Base-by-base conservation (phyloP, 2,797 vertebrate species). In the Meda fulgida region DNA sequence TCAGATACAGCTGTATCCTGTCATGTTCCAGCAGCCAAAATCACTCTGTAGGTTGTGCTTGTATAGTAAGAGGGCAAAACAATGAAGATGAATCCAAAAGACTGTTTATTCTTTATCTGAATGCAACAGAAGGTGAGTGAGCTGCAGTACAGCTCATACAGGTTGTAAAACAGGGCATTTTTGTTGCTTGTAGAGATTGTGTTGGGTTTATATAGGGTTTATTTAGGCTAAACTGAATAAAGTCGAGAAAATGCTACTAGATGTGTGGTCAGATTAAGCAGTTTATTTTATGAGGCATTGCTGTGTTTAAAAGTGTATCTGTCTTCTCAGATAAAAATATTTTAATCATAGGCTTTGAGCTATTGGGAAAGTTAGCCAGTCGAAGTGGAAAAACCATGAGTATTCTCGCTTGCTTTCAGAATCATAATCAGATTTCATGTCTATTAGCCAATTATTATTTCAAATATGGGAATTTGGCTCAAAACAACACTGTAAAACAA, bases 21-120 rank as follows among this genome's bases (percentile, higher is more conserved):
- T 92, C 90, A 91, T 90, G 91, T 94, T 91, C 88, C 80, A 89
- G 89, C 86, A 14, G 83, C 85, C 86, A 89, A 89, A 86, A 92
- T 88, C 89, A 83, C 88, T 88, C 88, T 67, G 55, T 71, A 55
- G 31, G 23, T 46, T 78, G 34, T 81, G 72, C 26, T 78, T 21
- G n/a, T 43, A 26, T 34, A 77, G 53, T 58, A 36, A 55, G 29
- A n/a, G 9, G 43, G 36, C 26, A 36, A 43, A 51, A 70, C 60
- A 51, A 43, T 55, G 48, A 19, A 43, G 34, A 38, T 69, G 34
- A 40, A 40, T 66, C 63, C 51, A 40, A 69, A 16, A 9, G 7
- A n/a, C n/a, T 40, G 63, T 70, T 78, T 78, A 53, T 38, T 63
- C 58, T 66, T 34, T 23, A 10, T 34, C 40, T 75, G 66, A 51